phyloP scores from a whole-genome alignment of 2,888 invertebrate species.

The Cephalotes varians region DNA sequence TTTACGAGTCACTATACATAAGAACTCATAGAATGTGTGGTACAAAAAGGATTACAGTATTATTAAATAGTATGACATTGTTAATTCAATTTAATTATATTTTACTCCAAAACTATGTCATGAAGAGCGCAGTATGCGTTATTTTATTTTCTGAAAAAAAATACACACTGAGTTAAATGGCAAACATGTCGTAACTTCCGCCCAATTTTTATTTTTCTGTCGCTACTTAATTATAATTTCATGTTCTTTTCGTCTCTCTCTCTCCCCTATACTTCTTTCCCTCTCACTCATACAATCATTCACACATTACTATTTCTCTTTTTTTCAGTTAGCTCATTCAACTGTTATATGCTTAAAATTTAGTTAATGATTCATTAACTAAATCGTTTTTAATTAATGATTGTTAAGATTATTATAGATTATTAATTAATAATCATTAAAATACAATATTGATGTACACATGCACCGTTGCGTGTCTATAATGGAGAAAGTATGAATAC shows the following conservation, averaged over 20 bases:
- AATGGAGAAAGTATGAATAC: slow-evolving; percentile 56
- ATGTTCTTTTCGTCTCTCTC: slow-evolving; percentile 45
- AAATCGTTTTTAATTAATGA: slow-evolving; percentile 69
- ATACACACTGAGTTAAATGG: slow-evolving; percentile 64
- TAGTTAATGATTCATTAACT: slow-evolving; percentile 50
- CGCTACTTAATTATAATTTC: slow-evolving; percentile 50
- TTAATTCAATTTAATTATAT: slow-evolving; percentile 45
- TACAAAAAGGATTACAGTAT: neutral
- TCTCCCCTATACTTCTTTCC: slow-evolving; percentile 18
- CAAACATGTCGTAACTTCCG: slow-evolving; percentile 53
- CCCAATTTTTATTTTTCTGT: slow-evolving; percentile 40
- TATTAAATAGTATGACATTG: slow-evolving; percentile 11
- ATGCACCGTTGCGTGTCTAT: slow-evolving; percentile 69
- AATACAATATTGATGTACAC: slow-evolving; percentile 83
- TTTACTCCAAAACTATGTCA: slow-evolving; percentile 44
- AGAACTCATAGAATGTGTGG: neutral
- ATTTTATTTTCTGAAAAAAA: slow-evolving; percentile 57
- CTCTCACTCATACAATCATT: slow-evolving; percentile 21
- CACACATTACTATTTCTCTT: slow-evolving; percentile 18
- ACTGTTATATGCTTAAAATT: slow-evolving; percentile 77
- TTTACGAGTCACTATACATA: too few species aligned
- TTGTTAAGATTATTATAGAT: slow-evolving; percentile 83
- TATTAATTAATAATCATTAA: slow-evolving; percentile 83
- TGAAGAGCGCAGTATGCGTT: slow-evolving; percentile 40
- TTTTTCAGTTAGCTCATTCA: slow-evolving; percentile 61